Percentiles rank a stretch among this genome's conserved stretches.
Evolutionary conservation across 2,113 vertebrate genomes (phyloP).

Genomic region (Centropristis striata): DNA sequence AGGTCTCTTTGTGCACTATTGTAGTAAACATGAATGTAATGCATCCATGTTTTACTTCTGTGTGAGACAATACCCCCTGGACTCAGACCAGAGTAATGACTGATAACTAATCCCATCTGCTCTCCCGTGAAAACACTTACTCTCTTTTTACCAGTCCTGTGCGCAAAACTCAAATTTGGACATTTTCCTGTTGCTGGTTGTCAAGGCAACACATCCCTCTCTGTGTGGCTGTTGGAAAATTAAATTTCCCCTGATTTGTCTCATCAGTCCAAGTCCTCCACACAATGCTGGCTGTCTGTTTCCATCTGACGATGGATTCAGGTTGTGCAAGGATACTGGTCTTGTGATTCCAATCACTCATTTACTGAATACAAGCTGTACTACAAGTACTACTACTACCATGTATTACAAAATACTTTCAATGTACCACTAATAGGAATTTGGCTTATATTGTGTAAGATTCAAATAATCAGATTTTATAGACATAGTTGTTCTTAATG

Average conservation of each 20-base stretch:
- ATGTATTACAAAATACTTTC: not conserved
- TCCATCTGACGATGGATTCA: conserved; percentile 1
- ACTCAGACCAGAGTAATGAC: not conserved
- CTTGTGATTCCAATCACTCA: conserved; percentile 64
- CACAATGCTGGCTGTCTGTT: conserved; percentile 57
- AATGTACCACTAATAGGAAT: not conserved
- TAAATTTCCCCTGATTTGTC: conserved; percentile 70
- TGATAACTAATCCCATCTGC: conserved; percentile 46
- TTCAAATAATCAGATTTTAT: not conserved
- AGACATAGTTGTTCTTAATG: not conserved
- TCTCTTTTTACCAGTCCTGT: not conserved
- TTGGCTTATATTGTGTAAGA: not conserved
- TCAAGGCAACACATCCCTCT: conserved; percentile 50
- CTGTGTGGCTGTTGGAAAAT: conserved; percentile 59
- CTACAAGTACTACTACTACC: too few species aligned
- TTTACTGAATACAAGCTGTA: conserved; percentile 13
- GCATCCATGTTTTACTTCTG: conserved; percentile 25
- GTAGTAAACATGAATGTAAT: conserved; percentile 41
- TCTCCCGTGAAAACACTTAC: conserved; percentile 70
- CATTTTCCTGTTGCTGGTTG: conserved; percentile 39
- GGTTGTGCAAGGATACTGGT: conserved; percentile 19
- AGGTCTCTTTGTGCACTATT: conserved; percentile 56
- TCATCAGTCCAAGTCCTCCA: conserved; percentile 36
- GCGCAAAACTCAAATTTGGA: conserved; percentile 13
- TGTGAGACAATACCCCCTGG: conserved; percentile 36